These are phyloP conservation scores for Patiria miniata DNA, from an alignment of 35 echinoderm and acorn worm species.

Conservation along the genomic window DNA sequence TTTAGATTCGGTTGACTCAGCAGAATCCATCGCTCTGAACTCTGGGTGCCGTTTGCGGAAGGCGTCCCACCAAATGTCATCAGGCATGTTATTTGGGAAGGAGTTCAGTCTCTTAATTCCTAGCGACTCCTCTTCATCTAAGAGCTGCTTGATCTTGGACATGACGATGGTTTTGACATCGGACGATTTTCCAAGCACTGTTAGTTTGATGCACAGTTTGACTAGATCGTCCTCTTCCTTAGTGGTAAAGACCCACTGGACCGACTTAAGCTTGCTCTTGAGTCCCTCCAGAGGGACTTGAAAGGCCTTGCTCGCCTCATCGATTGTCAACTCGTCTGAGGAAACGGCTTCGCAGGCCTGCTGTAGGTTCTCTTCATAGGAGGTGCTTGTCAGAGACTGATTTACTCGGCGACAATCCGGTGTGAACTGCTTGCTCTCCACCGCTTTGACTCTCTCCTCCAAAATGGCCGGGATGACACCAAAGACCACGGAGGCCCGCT, in stretches of 20 bases:
- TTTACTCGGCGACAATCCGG: background rate
- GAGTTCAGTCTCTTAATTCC: background rate
- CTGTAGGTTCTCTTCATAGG: background rate
- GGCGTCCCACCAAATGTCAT: background rate
- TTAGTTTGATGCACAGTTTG: background rate
- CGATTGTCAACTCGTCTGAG: background rate
- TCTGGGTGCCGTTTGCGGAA: conserved; percentile 13
- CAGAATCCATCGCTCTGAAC: background rate
- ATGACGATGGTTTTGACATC: background rate
- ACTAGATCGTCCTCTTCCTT: background rate
- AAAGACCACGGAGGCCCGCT: background rate
- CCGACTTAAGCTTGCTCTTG: background rate
- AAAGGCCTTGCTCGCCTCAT: background rate
- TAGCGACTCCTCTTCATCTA: background rate
- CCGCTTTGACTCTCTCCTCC: conserved; percentile 9
- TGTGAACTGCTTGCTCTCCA: background rate
- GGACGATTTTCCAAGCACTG: background rate
- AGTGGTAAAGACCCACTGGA: background rate
- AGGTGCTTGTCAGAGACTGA: background rate
- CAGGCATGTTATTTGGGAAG: background rate
- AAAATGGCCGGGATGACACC: background rate
- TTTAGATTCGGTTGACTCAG: background rate
- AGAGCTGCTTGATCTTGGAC: background rate
- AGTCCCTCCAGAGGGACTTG: background rate
- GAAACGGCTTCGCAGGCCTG: background rate